Evolutionary conservation across 2,797 vertebrate genomes (phyloP).

Genomic region (Florisuga fusca): DNA sequence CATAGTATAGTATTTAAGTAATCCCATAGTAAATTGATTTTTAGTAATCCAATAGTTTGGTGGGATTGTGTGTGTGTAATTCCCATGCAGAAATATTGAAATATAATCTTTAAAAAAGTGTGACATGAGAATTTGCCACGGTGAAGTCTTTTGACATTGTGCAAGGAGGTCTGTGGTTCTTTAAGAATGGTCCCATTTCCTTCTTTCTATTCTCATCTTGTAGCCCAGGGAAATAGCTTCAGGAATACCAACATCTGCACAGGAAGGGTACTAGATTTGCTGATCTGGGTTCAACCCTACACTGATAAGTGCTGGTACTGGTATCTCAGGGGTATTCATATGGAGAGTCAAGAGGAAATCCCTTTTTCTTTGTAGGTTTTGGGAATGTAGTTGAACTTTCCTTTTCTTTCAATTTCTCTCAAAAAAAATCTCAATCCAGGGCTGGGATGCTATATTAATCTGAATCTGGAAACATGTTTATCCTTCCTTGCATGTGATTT

Average conservation of each 20-base stretch:
- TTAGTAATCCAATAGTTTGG: slow-evolving; percentile 55
- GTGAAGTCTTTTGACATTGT: slow-evolving; percentile 36
- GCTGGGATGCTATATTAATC: not conserved
- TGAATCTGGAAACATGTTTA: not conserved
- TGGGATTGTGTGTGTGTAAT: slow-evolving; percentile 31
- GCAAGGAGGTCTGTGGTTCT: not conserved
- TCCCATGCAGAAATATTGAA: slow-evolving; percentile 57
- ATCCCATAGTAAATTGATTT: slow-evolving; percentile 50
- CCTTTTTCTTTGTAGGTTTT: not conserved
- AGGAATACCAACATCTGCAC: slow-evolving; percentile 20
- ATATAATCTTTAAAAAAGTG: slow-evolving; percentile 57
- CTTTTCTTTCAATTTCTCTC: not conserved
- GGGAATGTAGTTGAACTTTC: not conserved
- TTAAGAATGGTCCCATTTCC: not conserved
- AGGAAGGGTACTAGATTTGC: slow-evolving; percentile 33
- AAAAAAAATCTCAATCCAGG: not conserved
- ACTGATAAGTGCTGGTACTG: not conserved
- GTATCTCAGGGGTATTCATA: not conserved
- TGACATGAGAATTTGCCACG: slow-evolving; percentile 32
- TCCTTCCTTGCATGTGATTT: not conserved
- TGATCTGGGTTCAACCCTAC: not conserved
- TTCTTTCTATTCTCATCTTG: slow-evolving; percentile 18
- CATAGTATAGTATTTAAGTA: slow-evolving; percentile 49
- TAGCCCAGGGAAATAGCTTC: slow-evolving; percentile 28
- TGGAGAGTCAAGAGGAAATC: not conserved